Base-by-base conservation (phyloP, 2,113 vertebrate species). In the Peromyscus leucopus region DNA sequence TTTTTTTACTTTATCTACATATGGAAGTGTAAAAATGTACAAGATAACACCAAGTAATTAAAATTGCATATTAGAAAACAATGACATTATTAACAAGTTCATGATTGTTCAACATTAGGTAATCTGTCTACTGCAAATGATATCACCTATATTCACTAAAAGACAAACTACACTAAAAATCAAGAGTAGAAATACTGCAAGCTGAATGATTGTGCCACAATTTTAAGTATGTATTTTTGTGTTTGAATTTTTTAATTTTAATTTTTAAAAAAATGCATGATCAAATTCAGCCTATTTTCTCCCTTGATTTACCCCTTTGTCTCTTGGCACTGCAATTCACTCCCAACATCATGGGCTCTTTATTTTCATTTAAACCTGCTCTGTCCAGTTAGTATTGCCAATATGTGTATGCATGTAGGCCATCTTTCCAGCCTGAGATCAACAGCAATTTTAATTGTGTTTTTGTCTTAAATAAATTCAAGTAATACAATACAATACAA, bases 401-500 rank as follows among this genome's bases (percentile, higher is more conserved):
- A 31, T 39, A 5, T 39, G 22, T 15, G 24, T 22, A 39, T 67
- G 28, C 33, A 48, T 3, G 5, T 76, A 82, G 19, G 19, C 65
- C 46, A 12, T 69, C 85, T 69, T 36, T 69, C 46, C 10, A 87
- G 42, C 42, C 42, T 48, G 31, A 9, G 16, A 15, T 85, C 46
- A 92, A 33, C 65, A 74, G 39, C 83, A 76, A 80, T 95, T 93
- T 89, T 80, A 46, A 31, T 88, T 94, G 63, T 89, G 55, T 67
- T 12, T 69, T 28, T 92, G 36, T 78, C 71, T 79, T n/a, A 94
- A 89, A 84, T 76, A 92, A 78, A 91, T 61, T 95, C 87, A 61
- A 90, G 36, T 57, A 80, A 72, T 39, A 76, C 26, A 76, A 72
- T 82, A 72, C 12, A 31, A 72, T 16, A 55, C 13, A 67, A 67